Conservation (phyloP, 2,113 vertebrate genomes). For the Neolamprologus brichardi region DNA sequence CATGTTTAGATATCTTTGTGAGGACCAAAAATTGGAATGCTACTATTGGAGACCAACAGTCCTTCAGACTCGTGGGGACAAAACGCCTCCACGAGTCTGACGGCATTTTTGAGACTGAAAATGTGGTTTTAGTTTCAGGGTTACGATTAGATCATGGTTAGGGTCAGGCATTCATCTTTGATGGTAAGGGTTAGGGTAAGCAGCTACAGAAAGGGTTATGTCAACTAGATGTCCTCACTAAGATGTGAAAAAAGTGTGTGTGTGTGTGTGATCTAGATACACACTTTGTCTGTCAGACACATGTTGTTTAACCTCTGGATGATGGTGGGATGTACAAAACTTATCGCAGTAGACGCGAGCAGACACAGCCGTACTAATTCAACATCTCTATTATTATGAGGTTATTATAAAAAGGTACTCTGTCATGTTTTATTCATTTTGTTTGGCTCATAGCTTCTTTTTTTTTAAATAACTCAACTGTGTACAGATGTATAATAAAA, state of each 20-base stretch:
- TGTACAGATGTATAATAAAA: background rate
- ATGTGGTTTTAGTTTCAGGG: background rate
- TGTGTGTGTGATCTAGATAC: background rate
- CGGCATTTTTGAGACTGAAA: background rate
- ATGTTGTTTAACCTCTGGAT: background rate
- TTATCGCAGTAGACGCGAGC: background rate
- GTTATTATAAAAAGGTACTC: background rate
- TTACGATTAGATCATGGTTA: background rate
- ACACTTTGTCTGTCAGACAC: background rate
- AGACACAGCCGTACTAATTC: background rate
- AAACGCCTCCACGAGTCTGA: background rate
- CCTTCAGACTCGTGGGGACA: fast-evolving
- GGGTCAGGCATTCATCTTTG: background rate
- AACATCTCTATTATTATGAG: background rate
- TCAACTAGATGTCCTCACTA: background rate
- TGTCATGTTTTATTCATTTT: background rate
- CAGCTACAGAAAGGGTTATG: background rate
- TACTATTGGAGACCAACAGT: background rate
- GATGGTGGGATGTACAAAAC: background rate
- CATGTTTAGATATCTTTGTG: background rate
- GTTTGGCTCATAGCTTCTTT: background rate
- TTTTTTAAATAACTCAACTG: background rate
- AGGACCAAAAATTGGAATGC: background rate
- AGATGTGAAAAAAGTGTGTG: background rate
- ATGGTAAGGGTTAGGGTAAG: background rate